Evolutionary conservation across 2,888 invertebrate genomes (phyloP).

Genomic region (Lasioglossum calceatum): DNA sequence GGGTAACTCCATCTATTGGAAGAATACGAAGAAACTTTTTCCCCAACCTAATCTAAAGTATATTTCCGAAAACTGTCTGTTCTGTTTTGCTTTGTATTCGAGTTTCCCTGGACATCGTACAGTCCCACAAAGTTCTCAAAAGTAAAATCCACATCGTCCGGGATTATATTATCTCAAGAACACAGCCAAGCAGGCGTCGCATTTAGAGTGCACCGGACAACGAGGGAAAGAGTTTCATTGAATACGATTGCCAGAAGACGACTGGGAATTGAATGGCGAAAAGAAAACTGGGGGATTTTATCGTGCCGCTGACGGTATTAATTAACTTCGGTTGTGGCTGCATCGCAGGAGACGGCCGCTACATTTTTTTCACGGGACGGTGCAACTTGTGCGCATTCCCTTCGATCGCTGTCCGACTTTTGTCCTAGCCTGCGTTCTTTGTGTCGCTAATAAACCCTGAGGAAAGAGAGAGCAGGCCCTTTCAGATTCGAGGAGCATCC

Average conservation of each 20-base stretch:
- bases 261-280: not conserved
- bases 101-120: not conserved
- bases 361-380: not conserved
- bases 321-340: conserved; percentile 42
- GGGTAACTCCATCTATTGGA: too few species aligned
- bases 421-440: conserved; percentile 39
- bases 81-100: not conserved
- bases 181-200: not conserved
- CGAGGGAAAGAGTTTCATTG: not conserved
- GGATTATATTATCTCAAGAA: not conserved
- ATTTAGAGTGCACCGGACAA: not conserved
- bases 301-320: conserved; percentile 40
- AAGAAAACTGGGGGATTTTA: not conserved
- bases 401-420: conserved; percentile 46
- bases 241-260: not conserved
- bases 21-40: too few species aligned
- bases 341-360: not conserved
- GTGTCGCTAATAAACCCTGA: conserved; percentile 53
- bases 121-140: not conserved
- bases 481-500: conserved; percentile 26
- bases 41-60: too few species aligned
- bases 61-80: too few species aligned
- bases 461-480: not conserved
- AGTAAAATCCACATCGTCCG: not conserved
- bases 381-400: conserved; percentile 20